phyloP scores from a whole-genome alignment of 64 coral and sea anemone species.

The Montipora cactus region DNA sequence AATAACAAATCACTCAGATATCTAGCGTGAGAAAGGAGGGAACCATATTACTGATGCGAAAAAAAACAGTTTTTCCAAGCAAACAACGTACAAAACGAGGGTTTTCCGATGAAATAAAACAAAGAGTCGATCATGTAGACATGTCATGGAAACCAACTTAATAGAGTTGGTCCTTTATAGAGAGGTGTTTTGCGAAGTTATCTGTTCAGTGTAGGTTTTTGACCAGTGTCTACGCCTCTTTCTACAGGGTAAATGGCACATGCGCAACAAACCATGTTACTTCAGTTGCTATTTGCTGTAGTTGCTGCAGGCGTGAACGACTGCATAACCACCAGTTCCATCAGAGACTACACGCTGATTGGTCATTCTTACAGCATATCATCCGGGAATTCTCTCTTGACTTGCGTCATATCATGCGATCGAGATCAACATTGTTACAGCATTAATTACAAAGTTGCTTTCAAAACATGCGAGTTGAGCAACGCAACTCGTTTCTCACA shows the following conservation, averaged over 20 bases:
- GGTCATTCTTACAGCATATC: conserved; percentile 50
- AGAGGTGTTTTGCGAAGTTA: no score
- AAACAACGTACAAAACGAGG: no score
- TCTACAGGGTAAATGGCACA: neutral
- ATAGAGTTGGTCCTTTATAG: no score
- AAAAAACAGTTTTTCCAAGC: no score
- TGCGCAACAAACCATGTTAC: neutral
- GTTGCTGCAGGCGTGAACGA: neutral
- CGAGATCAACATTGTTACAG: conserved; percentile 58
- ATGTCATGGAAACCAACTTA: no score
- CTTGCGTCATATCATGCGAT: conserved; percentile 62
- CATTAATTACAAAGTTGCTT: conserved; percentile 49
- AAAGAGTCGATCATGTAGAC: no score
- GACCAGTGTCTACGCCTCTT: neutral
- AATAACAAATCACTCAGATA: no score
- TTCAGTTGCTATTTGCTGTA: neutral
- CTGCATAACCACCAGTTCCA: conserved; percentile 66
- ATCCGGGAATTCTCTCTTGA: conserved; percentile 57
- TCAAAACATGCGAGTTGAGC: conserved; percentile 37
- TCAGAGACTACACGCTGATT: conserved; percentile 64
- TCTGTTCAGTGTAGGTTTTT: no score
- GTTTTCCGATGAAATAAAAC: no score
- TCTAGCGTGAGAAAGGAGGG: no score
- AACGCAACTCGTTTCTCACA: conserved; percentile 7
- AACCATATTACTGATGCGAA: no score